Percentiles rank a stretch among this genome's conserved stretches.
These are phyloP conservation scores for Mastomys coucha DNA, from an alignment of 2,113 vertebrate genomes.

Conservation along the genomic window DNA sequence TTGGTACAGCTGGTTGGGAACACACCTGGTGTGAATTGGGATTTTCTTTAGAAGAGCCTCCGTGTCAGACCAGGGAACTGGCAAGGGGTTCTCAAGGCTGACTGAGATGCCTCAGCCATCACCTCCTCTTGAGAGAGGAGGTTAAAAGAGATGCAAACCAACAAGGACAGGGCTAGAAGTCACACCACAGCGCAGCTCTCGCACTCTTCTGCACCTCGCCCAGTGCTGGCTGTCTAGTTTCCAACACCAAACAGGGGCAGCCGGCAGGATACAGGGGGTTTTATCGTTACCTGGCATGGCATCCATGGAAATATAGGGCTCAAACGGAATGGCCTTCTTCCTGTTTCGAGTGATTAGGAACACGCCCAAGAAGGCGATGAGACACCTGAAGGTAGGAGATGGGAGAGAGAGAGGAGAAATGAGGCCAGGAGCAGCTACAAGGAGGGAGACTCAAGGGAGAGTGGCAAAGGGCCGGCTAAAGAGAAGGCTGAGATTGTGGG, in stretches of 20 bases:
- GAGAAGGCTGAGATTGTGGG: not conserved
- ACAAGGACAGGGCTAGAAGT: constrained; percentile 1
- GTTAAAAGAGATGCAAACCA: not conserved
- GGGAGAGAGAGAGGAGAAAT: not conserved
- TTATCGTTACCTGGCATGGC: constrained; percentile 91
- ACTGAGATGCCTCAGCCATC: constrained; percentile 10
- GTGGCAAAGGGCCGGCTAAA: no score
- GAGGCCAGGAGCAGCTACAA: not conserved
- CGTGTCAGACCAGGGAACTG: not conserved
- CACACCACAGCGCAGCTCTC: constrained; percentile 65
- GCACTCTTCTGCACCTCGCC: not conserved
- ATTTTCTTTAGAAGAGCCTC: constrained; percentile 35
- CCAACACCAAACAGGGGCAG: not conserved
- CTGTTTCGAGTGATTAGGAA: constrained; percentile 95
- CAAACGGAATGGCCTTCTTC: constrained; percentile 92
- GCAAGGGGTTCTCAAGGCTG: constrained; percentile 58
- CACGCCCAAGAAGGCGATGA: constrained; percentile 93
- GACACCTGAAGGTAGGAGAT: constrained; percentile 86
- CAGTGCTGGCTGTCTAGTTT: not conserved
- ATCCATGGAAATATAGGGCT: constrained; percentile 97
- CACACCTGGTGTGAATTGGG: not conserved
- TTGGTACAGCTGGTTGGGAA: not conserved
- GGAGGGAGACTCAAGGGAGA: not conserved
- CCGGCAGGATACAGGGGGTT: not conserved
- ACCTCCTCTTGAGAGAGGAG: constrained; percentile 2